A percentile compares a stretch with the other conserved stretches of the same genome.
Evolutionary conservation across 2,888 invertebrate genomes (phyloP).

Genomic region (Cosmia trapezina): DNA sequence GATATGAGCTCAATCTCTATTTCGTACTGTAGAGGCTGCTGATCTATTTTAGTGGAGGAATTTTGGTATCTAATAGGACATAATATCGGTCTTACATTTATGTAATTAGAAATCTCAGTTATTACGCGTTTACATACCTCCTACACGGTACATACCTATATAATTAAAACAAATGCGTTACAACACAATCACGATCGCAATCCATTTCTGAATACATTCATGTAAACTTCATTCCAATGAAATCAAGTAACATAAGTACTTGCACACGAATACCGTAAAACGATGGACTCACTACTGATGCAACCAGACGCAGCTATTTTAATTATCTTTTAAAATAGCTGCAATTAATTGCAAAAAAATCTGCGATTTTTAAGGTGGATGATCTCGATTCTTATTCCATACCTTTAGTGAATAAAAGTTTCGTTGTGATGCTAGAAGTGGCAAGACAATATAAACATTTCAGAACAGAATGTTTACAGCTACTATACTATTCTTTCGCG

Average conservation of each 20-base stretch:
- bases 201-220: slow-evolving; percentile 8
- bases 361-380: slow-evolving; percentile 7
- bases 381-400: slow-evolving; percentile 7
- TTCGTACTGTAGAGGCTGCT: neutral
- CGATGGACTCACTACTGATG: slow-evolving; percentile 37
- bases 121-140: neutral
- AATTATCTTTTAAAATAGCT: slow-evolving; percentile 39
- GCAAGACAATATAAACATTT: neutral
- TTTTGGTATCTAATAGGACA: neutral
- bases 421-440: neutral
- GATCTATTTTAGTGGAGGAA: neutral
- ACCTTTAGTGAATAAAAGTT: neutral
- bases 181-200: slow-evolving; percentile 13
- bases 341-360: slow-evolving; percentile 18
- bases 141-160: neutral
- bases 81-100: neutral
- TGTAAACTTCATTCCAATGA: slow-evolving; percentile 31
- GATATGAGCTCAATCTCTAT: neutral
- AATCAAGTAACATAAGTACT: slow-evolving; percentile 28
- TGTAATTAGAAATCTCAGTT: neutral
- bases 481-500: no score
- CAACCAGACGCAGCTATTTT: slow-evolving; percentile 40
- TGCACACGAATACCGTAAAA: slow-evolving; percentile 44
- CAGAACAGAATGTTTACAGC: no score
- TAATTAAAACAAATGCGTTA: slow-evolving; percentile 14